Conservation (phyloP, 2,797 vertebrate species). For the Decapterus maruadsi region DNA sequence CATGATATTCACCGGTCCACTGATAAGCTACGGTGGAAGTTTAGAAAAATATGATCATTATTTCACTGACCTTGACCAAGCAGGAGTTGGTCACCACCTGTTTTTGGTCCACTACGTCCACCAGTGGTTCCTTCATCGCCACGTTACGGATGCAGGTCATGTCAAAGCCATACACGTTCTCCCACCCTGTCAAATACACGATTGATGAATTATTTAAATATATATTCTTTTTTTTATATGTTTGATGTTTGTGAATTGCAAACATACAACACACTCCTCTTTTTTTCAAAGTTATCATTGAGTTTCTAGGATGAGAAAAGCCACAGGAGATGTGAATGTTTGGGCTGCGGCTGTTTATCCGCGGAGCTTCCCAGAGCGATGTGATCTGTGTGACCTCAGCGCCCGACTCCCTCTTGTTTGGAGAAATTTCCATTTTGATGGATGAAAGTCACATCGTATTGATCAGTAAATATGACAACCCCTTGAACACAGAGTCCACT, state of each 20-base stretch:
- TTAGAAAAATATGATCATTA: no score
- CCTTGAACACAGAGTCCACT: conserved; percentile 26
- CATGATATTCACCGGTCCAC: no score
- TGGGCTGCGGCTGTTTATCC: background rate
- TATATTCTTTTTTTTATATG: background rate
- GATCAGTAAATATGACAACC: conserved; percentile 42
- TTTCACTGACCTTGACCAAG: conserved; percentile 93
- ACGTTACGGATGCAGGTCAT: conserved; percentile 99
- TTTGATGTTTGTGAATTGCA: conserved; percentile 2
- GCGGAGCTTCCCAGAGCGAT: conserved; percentile 9
- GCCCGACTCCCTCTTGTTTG: conserved; percentile 19
- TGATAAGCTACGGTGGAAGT: no score
- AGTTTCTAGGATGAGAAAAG: background rate
- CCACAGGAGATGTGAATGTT: conserved; percentile 9
- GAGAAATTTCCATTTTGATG: conserved; percentile 28
- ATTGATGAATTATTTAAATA: background rate
- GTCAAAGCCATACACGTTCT: conserved; percentile 99
- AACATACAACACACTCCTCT: background rate
- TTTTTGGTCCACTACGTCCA: conserved; percentile 97
- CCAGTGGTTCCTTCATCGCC: conserved; percentile 97
- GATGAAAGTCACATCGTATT: conserved; percentile 44
- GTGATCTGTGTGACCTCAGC: background rate
- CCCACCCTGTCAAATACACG: conserved; percentile 91
- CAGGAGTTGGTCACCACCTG: conserved; percentile 98
- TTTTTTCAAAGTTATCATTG: conserved; percentile 1